Conservation (phyloP, 2,797 vertebrate genomes). For the Atherinosoma microstoma region DNA sequence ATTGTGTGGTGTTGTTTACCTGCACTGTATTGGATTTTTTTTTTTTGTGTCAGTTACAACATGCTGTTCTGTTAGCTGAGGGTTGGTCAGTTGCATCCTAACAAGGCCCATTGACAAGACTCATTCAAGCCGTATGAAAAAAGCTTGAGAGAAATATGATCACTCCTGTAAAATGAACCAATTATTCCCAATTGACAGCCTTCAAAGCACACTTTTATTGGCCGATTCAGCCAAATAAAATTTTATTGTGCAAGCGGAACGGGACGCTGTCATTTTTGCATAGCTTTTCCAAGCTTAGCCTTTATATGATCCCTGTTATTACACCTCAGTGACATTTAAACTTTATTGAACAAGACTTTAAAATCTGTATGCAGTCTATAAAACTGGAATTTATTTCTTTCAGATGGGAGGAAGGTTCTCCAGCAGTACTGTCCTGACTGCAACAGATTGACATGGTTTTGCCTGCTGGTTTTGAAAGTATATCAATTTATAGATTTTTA, state of each 20-base stretch:
- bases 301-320: constrained; percentile 97
- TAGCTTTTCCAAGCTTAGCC: constrained; percentile 91
- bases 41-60: constrained; percentile 27
- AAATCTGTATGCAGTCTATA: constrained; percentile 99
- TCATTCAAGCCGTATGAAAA: constrained; percentile 86
- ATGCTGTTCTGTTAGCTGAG: constrained; percentile 39
- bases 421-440: constrained; percentile 83
- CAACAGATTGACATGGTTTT: constrained; percentile 65
- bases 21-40: constrained; percentile 19
- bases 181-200: constrained; percentile 98
- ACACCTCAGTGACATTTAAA: constrained; percentile 99
- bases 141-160: constrained; percentile 94
- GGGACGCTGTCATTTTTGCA: constrained; percentile 92
- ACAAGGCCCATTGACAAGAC: constrained; percentile 86
- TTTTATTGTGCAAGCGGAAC: constrained; percentile 94
- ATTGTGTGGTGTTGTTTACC: constrained; percentile 59
- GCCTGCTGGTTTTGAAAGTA: neutral
- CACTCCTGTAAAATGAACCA: constrained; percentile 95
- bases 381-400: constrained; percentile 96
- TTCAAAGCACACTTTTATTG: constrained; percentile 97
- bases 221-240: constrained; percentile 99
- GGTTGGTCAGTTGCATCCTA: constrained; percentile 49
- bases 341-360: constrained; percentile 99
- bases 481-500: neutral
- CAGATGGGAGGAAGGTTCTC: constrained; percentile 86